phyloP scores from a whole-genome alignment of 2,113 vertebrate genomes.

The Prionailurus viverrinus region DNA sequence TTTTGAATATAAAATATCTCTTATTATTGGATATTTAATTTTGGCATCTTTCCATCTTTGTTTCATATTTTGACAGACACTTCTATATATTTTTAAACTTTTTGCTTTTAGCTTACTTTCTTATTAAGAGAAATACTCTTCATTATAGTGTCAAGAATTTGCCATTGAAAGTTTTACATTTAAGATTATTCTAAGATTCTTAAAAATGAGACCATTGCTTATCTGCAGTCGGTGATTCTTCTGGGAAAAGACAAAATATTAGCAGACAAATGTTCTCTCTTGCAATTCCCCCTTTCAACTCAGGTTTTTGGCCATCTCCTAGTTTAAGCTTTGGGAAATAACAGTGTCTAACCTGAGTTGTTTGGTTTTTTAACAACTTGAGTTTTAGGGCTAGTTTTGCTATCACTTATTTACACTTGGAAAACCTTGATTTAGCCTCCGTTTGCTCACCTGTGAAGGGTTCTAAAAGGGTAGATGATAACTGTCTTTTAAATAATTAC shows the following conservation, averaged over 20 bases:
- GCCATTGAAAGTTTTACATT: neutral
- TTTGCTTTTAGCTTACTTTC: neutral
- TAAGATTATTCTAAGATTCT: neutral
- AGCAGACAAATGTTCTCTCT: neutral
- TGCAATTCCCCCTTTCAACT: neutral
- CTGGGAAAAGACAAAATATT: neutral
- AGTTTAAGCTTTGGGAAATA: no score
- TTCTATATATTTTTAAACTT: neutral
- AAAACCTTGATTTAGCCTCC: neutral
- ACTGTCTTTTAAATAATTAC: neutral
- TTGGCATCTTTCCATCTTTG: neutral
- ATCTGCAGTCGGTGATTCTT: neutral
- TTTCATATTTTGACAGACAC: neutral
- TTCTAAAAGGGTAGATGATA: neutral
- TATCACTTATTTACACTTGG: neutral
- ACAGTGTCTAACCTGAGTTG: no score
- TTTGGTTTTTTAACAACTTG: neutral
- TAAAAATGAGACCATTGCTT: neutral
- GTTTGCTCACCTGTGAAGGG: neutral
- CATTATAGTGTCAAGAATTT: neutral
- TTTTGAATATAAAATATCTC: neutral
- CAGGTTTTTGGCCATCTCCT: no score
- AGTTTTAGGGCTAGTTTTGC: neutral
- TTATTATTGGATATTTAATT: neutral
- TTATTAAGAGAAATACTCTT: neutral